Conservation (phyloP, 2,888 invertebrate species). For the Stenodema calcarata region DNA sequence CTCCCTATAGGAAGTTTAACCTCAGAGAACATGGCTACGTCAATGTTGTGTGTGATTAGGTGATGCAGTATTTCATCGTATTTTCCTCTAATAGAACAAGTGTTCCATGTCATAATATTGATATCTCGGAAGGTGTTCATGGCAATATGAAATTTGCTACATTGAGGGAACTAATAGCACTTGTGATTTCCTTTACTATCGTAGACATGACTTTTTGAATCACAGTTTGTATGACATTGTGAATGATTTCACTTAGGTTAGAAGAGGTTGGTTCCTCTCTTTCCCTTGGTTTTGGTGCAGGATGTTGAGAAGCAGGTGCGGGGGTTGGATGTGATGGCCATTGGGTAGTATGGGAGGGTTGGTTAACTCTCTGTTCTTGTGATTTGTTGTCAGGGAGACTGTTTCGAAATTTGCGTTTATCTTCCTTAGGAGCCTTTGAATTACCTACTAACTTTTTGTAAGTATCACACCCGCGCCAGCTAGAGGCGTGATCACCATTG, state of each 20-base stretch:
- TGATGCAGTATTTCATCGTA: not conserved
- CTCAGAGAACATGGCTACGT: not conserved
- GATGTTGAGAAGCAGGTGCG: not conserved
- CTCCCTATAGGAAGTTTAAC: not conserved
- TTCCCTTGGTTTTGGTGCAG: not conserved
- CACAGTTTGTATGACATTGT: not conserved
- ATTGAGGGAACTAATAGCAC: not conserved
- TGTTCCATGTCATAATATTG: not conserved
- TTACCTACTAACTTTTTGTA: not conserved
- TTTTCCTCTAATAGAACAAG: not conserved
- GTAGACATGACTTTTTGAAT: not conserved
- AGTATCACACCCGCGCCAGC: not conserved
- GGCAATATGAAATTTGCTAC: not conserved
- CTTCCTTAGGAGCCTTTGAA: not conserved
- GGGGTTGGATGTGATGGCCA: not conserved
- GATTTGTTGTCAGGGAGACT: not conserved
- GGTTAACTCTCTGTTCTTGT: not conserved
- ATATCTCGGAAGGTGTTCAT: not conserved
- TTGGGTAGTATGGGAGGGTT: not conserved
- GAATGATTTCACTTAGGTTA: not conserved
- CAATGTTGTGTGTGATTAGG: not conserved
- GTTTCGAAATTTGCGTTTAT: not conserved
- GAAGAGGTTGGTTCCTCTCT: not conserved
- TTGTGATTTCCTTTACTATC: not conserved
- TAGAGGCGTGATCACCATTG: not conserved